Evolutionary conservation across 2,888 invertebrate genomes (phyloP).

Genomic region (Germaria angustata): DNA sequence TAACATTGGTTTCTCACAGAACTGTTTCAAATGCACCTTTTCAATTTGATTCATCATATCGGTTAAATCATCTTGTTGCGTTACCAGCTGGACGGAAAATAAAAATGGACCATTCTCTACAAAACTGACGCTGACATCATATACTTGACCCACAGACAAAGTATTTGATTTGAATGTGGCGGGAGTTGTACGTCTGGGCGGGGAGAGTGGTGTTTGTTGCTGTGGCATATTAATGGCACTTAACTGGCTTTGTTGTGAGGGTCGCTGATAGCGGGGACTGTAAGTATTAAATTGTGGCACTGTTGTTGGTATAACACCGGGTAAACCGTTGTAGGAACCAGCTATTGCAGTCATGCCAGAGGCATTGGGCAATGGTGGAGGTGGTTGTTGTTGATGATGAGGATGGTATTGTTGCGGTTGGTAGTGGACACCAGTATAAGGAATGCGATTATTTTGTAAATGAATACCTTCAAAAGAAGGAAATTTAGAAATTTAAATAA

Average conservation of each 20-base stretch:
- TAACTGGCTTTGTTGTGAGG: slow-evolving; percentile 53
- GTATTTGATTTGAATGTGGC: slow-evolving; percentile 79
- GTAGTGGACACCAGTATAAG: slow-evolving; percentile 68
- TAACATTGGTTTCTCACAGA: slow-evolving; percentile 86
- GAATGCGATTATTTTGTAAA: slow-evolving; percentile 70
- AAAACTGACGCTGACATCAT: slow-evolving; percentile 87
- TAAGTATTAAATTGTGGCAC: slow-evolving; percentile 61
- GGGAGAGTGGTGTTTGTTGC: slow-evolving; percentile 60
- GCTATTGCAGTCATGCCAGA: slow-evolving; percentile 25
- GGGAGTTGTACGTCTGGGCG: slow-evolving; percentile 65
- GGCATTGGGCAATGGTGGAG: slow-evolving; percentile 39
- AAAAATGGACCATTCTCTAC: slow-evolving; percentile 90
- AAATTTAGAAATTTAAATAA: background rate
- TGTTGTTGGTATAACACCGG: slow-evolving; percentile 48
- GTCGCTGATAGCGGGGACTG: slow-evolving; percentile 67
- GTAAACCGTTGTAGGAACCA: slow-evolving; percentile 51
- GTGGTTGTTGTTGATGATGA: slow-evolving; percentile 33
- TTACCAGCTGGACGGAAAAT: slow-evolving; percentile 87
- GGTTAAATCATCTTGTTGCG: slow-evolving; percentile 83
- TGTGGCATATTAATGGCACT: slow-evolving; percentile 58
- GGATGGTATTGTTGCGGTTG: slow-evolving; percentile 40
- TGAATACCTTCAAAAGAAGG: slow-evolving; percentile 66
- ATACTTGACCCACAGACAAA: slow-evolving; percentile 82
- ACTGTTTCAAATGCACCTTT: slow-evolving; percentile 82
- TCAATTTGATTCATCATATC: slow-evolving; percentile 88